Percentiles rank a stretch among this genome's conserved stretches.
phyloP scores from a whole-genome alignment of 1,140 invertebrate genomes.

The Diuraphis noxia region DNA sequence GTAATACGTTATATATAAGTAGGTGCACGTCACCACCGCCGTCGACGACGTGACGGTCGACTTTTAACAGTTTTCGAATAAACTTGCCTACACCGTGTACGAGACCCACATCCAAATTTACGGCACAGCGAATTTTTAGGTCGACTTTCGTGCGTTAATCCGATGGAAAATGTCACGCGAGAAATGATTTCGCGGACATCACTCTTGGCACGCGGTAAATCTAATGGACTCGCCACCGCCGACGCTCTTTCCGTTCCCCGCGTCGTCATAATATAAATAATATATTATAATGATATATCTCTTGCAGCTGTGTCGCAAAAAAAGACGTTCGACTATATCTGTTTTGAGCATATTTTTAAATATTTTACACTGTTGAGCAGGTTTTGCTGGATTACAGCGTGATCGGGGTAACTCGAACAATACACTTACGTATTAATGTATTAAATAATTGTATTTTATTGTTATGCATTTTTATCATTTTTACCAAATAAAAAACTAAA shows the following conservation, averaged over 20 bases:
- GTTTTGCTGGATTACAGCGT: background rate
- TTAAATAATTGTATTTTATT: background rate
- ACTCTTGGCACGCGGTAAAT: background rate
- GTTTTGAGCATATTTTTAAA: background rate
- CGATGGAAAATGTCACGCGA: background rate
- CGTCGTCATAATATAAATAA: background rate
- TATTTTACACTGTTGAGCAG: background rate
- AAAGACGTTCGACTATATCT: background rate
- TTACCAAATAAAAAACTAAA: background rate
- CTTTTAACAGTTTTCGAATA: conserved; percentile 11
- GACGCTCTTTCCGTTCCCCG: background rate
- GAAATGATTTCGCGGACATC: background rate
- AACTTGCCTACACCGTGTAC: background rate
- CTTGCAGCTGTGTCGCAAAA: background rate
- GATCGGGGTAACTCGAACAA: background rate
- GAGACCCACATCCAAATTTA: background rate
- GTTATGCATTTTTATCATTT: background rate
- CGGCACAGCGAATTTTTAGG: background rate
- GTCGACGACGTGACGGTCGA: background rate
- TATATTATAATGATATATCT: background rate
- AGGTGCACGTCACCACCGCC: too few species aligned
- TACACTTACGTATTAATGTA: background rate
- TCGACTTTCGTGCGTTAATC: background rate
- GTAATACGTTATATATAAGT: background rate
- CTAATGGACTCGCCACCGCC: background rate